Evolutionary conservation across 1,140 invertebrate genomes (phyloP).

Genomic region (Melitaea cinxia): DNA sequence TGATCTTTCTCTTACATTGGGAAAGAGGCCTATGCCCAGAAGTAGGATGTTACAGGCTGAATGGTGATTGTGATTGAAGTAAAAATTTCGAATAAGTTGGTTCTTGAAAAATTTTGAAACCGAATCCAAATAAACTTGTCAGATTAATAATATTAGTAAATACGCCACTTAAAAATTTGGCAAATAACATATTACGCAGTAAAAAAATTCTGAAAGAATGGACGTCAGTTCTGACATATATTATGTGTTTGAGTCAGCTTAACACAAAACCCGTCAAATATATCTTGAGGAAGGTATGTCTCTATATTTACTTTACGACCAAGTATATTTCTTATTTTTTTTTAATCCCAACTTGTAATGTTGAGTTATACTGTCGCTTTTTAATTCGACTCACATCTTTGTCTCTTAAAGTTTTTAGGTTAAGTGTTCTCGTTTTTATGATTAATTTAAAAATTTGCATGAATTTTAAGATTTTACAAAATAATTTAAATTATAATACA

Average conservation of each 20-base stretch:
- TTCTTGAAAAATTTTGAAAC: neutral
- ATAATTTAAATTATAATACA: too few species aligned
- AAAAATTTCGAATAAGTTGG: too few species aligned
- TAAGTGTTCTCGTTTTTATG: neutral
- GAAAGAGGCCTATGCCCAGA: too few species aligned
- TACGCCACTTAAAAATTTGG: slow-evolving; percentile 30
- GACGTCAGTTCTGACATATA: slow-evolving; percentile 29
- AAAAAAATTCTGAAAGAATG: slow-evolving; percentile 24
- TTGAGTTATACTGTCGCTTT: slow-evolving; percentile 24
- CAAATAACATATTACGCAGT: slow-evolving; percentile 26
- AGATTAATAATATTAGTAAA: neutral
- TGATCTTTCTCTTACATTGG: too few species aligned
- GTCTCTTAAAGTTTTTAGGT: neutral
- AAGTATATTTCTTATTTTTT: slow-evolving; percentile 11
- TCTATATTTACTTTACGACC: slow-evolving; percentile 29
- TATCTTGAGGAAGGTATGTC: slow-evolving; percentile 7
- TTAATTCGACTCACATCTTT: slow-evolving; percentile 7
- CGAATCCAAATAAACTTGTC: neutral
- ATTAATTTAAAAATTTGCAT: neutral
- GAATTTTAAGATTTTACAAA: neutral
- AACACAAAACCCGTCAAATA: slow-evolving; percentile 17
- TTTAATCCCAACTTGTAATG: slow-evolving; percentile 17
- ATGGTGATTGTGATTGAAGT: too few species aligned
- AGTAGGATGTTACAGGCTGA: neutral
- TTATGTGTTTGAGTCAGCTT: slow-evolving; percentile 28